phyloP scores from a whole-genome alignment of 2,113 vertebrate species.

The Ginglymostoma cirratum region DNA sequence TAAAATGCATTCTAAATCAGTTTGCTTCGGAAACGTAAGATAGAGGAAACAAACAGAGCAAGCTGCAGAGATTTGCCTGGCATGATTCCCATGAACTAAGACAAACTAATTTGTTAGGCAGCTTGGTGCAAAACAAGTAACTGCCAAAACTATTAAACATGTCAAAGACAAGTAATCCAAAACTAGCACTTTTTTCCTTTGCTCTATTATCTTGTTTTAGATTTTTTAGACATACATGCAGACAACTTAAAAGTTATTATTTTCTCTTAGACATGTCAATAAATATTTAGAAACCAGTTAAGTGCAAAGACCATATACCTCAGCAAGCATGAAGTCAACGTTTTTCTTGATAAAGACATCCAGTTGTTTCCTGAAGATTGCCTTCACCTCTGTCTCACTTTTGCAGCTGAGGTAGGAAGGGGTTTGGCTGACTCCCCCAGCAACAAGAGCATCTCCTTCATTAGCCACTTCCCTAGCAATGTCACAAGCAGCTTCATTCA shows the following conservation, averaged over 20 bases:
- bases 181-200: neutral
- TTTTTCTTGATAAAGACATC: constrained; percentile 80
- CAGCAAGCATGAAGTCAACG: constrained; percentile 90
- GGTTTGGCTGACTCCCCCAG: constrained; percentile 83
- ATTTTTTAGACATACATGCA: neutral
- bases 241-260: neutral
- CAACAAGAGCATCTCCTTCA: constrained; percentile 87
- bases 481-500: constrained; percentile 95
- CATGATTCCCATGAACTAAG: neutral
- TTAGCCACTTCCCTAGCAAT: constrained; percentile 83
- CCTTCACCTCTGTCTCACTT: constrained; percentile 78
- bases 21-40: neutral
- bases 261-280: neutral
- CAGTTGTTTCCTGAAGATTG: constrained; percentile 75
- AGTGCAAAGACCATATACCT: constrained; percentile 58
- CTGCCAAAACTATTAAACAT: neutral
- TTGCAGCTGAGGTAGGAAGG: constrained; percentile 91
- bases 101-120: neutral
- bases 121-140: neutral
- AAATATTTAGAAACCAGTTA: neutral
- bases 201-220: neutral
- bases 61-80: neutral
- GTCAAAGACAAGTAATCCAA: neutral
- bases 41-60: neutral
- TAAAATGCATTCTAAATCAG: neutral